A percentile compares a stretch with the other conserved stretches of the same genome.
phyloP scores from a whole-genome alignment of 2,888 invertebrate genomes.

The Pristionchus mayeri region DNA sequence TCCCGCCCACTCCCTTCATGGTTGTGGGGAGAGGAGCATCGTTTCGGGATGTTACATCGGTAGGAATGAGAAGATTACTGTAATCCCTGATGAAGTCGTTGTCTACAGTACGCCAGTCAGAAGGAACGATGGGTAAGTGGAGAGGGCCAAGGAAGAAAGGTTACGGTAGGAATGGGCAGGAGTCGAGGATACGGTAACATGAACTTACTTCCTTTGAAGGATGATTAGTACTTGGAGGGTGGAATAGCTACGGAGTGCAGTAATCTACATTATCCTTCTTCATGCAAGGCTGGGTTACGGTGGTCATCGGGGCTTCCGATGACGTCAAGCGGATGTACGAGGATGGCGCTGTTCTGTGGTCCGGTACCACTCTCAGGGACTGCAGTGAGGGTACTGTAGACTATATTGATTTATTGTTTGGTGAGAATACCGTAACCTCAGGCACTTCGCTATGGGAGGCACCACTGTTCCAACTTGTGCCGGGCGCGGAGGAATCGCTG shows the following conservation, averaged over 20 bases:
- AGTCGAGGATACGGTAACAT: not conserved
- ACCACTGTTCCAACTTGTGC: not conserved
- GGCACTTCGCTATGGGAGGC: slow-evolving; percentile 33
- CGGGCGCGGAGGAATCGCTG: not conserved
- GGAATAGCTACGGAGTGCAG: too few species aligned
- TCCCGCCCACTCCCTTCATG: not conserved
- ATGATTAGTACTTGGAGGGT: too few species aligned
- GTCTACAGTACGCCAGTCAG: slow-evolving; percentile 43
- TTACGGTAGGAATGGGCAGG: not conserved
- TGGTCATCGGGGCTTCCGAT: slow-evolving; percentile 54
- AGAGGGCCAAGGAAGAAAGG: not conserved
- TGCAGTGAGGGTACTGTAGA: slow-evolving; percentile 6
- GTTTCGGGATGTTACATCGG: not conserved
- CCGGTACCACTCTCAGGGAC: not conserved
- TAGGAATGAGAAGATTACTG: not conserved
- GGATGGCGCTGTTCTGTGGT: not conserved
- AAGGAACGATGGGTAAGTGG: not conserved
- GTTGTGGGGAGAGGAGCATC: not conserved
- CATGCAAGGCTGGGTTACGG: slow-evolving; percentile 53
- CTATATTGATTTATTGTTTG: not conserved
- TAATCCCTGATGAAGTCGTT: slow-evolving; percentile 11
- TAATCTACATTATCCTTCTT: not conserved
- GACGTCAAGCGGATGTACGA: slow-evolving; percentile 58
- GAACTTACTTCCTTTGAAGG: too few species aligned
- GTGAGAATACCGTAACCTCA: not conserved